phyloP scores from a whole-genome alignment of 1,140 invertebrate species.

The Scaptomyza graminum region DNA sequence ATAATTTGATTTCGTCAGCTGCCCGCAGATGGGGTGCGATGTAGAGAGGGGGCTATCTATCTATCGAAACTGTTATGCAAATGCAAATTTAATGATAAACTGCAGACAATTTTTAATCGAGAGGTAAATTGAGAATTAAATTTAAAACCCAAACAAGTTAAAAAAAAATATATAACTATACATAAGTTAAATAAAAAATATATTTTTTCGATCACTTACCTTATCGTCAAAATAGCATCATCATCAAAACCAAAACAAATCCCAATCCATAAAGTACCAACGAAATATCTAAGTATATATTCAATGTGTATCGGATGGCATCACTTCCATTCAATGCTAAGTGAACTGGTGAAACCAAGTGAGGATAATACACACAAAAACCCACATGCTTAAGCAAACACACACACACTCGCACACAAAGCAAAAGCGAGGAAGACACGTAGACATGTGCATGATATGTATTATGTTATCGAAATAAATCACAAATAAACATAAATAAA shows the following conservation, averaged over 20 bases:
- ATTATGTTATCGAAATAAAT: slow-evolving; percentile 82
- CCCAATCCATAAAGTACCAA: not conserved
- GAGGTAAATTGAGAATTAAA: no score
- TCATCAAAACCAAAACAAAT: not conserved
- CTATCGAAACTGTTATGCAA: not conserved
- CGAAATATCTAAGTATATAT: not conserved
- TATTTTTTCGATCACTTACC: no score
- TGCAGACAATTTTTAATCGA: not conserved
- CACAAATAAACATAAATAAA: slow-evolving; percentile 83
- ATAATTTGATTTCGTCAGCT: slow-evolving; percentile 75
- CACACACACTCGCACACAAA: slow-evolving; percentile 5
- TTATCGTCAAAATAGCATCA: not conserved
- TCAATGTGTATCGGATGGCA: slow-evolving; percentile 27
- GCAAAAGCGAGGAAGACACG: slow-evolving; percentile 6
- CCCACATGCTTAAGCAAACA: slow-evolving; percentile 12
- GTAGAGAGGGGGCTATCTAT: not conserved
- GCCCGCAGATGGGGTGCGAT: not conserved
- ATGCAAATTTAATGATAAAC: not conserved
- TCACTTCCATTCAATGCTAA: slow-evolving; percentile 15
- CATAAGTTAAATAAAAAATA: no score
- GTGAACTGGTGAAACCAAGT: slow-evolving; percentile 17
- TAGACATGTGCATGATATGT: slow-evolving; percentile 52
- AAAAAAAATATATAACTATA: no score
- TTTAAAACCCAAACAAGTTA: no score
- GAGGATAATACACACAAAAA: slow-evolving; percentile 29